These are phyloP conservation scores for Tetranychus piercei DNA, from an alignment of 2,888 invertebrate genomes.

Conservation along the genomic window DNA sequence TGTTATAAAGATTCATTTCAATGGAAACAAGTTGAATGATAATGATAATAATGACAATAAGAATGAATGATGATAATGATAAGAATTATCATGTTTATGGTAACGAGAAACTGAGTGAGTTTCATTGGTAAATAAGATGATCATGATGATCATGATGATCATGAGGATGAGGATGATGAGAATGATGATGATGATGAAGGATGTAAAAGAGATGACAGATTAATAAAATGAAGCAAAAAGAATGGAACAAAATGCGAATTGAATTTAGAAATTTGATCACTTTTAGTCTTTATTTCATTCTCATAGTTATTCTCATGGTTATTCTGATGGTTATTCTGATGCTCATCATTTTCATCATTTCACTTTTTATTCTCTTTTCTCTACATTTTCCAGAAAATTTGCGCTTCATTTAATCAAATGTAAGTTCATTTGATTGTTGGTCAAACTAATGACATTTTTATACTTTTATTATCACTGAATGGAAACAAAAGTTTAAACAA, in stretches of 20 bases:
- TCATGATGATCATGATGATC: too few relatives aligned
- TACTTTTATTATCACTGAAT: too few relatives aligned
- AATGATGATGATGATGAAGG: not conserved
- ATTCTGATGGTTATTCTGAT: not conserved
- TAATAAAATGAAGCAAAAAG: too few relatives aligned
- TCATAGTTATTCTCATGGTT: not conserved
- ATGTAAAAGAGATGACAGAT: not conserved
- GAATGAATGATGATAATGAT: not conserved
- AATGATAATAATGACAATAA: not conserved
- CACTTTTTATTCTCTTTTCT: not conserved
- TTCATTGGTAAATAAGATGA: not conserved
- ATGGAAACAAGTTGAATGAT: not conserved
- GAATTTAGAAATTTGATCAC: not conserved
- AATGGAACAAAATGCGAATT: not conserved
- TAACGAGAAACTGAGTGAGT: not conserved
- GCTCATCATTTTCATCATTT: not conserved
- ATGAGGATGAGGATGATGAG: not conserved
- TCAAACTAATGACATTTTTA: too few relatives aligned
- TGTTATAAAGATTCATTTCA: not conserved
- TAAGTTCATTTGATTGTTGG: too few relatives aligned
- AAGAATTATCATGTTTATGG: not conserved
- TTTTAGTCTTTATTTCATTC: not conserved
- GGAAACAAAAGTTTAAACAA: too few relatives aligned
- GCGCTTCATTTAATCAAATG: too few relatives aligned
- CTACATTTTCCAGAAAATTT: not conserved